Percentiles rank a stretch among this genome's conserved stretches.
Evolutionary conservation across 2,797 vertebrate species (phyloP).

Genomic region (Oophaga sylvatica): DNA sequence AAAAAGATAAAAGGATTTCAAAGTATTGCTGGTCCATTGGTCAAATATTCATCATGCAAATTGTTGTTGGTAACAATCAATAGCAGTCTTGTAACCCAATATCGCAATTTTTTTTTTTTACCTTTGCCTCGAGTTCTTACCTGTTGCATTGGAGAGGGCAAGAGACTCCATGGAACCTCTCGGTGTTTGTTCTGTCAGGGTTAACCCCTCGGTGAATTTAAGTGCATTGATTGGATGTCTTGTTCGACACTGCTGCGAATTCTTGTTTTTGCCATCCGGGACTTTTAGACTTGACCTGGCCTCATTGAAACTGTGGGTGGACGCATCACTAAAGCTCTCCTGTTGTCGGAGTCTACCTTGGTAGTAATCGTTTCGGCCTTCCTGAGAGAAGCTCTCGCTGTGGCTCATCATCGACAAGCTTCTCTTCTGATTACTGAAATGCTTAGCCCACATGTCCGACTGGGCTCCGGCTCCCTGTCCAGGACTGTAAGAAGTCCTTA

Average conservation of each 20-base stretch:
- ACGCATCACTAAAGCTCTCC: slow-evolving; percentile 88
- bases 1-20: not conserved
- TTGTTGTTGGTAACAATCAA: not conserved
- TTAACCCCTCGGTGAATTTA: slow-evolving; percentile 89
- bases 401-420: slow-evolving; percentile 87
- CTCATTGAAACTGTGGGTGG: slow-evolving; percentile 86
- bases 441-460: slow-evolving; percentile 83
- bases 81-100: not conserved
- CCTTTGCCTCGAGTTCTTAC: slow-evolving; percentile 68
- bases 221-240: slow-evolving; percentile 93
- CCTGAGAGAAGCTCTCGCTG: slow-evolving; percentile 86
- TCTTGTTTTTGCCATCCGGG: slow-evolving; percentile 83
- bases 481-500: slow-evolving; percentile 85
- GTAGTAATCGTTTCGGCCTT: slow-evolving; percentile 85
- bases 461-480: slow-evolving; percentile 76
- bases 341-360: slow-evolving; percentile 85
- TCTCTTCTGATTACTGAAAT: slow-evolving; percentile 85
- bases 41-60: not conserved
- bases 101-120: not conserved
- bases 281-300: slow-evolving; percentile 81
- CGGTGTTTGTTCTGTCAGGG: slow-evolving; percentile 89
- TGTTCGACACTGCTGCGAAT: slow-evolving; percentile 82
- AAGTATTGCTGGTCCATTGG: not conserved
- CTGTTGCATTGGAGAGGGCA: slow-evolving; percentile 89
- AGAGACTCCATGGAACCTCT: slow-evolving; percentile 95